Conservation (phyloP, 1,140 invertebrate genomes). For the Acromyrmex heyeri region DNA sequence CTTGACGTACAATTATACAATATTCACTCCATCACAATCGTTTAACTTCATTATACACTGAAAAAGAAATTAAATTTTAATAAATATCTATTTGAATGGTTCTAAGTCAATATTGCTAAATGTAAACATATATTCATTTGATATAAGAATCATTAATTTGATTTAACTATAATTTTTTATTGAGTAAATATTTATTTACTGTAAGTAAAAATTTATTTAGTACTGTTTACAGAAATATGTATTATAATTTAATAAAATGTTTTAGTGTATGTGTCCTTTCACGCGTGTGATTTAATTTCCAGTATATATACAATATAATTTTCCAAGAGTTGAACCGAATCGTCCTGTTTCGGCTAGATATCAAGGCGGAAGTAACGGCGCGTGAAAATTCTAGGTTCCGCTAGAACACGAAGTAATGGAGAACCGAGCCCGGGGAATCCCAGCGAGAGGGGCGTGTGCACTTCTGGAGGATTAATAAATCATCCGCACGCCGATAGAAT, state of each 20-base stretch:
- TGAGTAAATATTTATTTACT: too few relatives aligned
- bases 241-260: too few relatives aligned
- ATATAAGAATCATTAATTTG: too few relatives aligned
- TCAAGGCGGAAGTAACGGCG: slow-evolving; percentile 42
- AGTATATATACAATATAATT: neutral
- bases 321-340: neutral
- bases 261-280: too few relatives aligned
- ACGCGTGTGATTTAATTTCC: too few relatives aligned
- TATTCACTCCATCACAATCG: neutral
- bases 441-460: neutral
- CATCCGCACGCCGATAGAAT: slow-evolving; percentile 36
- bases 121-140: too few relatives aligned
- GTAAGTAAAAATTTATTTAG: too few relatives aligned
- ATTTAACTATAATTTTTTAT: too few relatives aligned
- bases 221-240: too few relatives aligned
- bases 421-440: neutral
- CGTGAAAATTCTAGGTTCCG: slow-evolving; percentile 40
- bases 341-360: slow-evolving; percentile 14
- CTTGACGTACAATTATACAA: neutral
- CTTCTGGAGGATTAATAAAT: slow-evolving; percentile 59
- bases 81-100: too few relatives aligned
- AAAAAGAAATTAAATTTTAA: too few relatives aligned
- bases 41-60: neutral
- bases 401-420: neutral
- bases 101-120: too few relatives aligned